Conservation (phyloP, 2,113 vertebrate species). For the Microcebus lehilahytsara region DNA sequence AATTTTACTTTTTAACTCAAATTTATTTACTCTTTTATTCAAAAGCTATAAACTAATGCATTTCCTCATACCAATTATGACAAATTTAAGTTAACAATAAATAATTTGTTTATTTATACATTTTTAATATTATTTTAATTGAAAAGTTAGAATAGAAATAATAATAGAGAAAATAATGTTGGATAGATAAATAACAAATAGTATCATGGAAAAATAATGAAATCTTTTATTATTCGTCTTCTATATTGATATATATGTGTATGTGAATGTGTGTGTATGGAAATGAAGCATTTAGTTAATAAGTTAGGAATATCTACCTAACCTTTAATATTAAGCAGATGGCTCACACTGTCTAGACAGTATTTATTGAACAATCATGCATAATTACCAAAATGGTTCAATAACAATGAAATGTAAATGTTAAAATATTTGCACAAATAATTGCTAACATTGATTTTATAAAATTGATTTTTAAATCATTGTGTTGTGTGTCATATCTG, state of each 20-base stretch:
- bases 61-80: not conserved
- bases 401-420: slow-evolving; percentile 34
- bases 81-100: not conserved
- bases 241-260: not conserved
- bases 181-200: not conserved
- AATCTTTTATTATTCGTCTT: not conserved
- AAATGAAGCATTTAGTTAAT: slow-evolving; percentile 27
- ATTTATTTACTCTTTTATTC: not conserved
- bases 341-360: slow-evolving; percentile 1
- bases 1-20: not conserved
- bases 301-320: not conserved
- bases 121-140: not conserved
- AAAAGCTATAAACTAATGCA: not conserved
- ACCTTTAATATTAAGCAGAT: slow-evolving; percentile 30
- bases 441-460: slow-evolving; percentile 15
- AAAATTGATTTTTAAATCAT: not conserved
- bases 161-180: not conserved
- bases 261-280: not conserved
- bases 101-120: not conserved
- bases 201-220: not conserved
- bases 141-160: not conserved
- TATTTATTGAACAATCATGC: not conserved
- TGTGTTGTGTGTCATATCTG: not conserved
- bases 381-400: slow-evolving; percentile 15
- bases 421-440: slow-evolving; percentile 42